Base-by-base conservation (phyloP, 2,797 vertebrate genomes). In the Anguilla megastoma region DNA sequence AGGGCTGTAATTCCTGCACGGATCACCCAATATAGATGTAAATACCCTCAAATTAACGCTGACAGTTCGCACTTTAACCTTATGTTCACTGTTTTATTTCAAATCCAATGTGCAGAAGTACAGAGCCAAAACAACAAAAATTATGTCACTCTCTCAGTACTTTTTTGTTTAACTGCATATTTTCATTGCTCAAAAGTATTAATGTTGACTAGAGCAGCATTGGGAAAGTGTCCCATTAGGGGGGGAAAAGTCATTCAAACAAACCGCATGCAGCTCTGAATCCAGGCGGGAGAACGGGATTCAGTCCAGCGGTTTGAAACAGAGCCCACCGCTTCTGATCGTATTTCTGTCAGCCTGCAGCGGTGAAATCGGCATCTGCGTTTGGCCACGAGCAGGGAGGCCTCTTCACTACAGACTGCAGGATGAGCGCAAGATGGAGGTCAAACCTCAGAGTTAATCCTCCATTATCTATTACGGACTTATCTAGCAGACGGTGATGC, bases 381-480 rank as follows among this genome's bases (percentile, higher is more conserved):
- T 85, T 79, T 89, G 69, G 60, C 71, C 45, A 24, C 45, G 14
- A 85, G 87, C 87, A 45, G 66, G 48, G 66, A 84, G 86, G 88
- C 76, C 24, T 79, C 74, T 1, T 30, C 52, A 85, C 74, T 88
- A 85, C 86, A 85, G 76, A 86, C 87, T 87, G 85, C 88, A 89
- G 88, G 87, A 89, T 86, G 69, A 88, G 87, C 48, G 50, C 85
- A 86, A 85, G 87, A 88, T 60, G 69, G 50, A 84, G 80, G 84
- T 83, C 76, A 66, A 58, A 84, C 85, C 27, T 33, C 76, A 85
- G 27, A 60, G 86, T 85, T 89, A 69, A 90, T 88, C 85, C 88
- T 74, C 58, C 63, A 87, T 89, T 90, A 89, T 89, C 87, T 84
- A 27, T 87, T 90, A 88, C 87, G 56, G 86, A 50, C 50, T 88